These are phyloP conservation scores for Oxygymnocypris stewartii DNA, from an alignment of 2,113 vertebrate genomes.

Conservation along the genomic window DNA sequence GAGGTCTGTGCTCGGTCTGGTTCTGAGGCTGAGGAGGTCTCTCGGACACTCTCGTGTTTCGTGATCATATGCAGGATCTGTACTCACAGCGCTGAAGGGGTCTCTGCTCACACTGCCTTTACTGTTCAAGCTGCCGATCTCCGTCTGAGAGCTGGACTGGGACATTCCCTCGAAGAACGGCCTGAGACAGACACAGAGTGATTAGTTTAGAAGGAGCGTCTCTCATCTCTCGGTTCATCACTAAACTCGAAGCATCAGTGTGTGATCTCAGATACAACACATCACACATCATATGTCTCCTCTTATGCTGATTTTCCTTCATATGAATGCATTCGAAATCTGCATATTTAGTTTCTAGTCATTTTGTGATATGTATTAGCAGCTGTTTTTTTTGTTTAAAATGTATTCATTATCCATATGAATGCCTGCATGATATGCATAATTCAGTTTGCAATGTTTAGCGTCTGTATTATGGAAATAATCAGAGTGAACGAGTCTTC, in stretches of 20 bases:
- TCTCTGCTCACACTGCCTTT: constrained; percentile 86
- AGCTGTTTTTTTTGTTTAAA: too few relatives aligned
- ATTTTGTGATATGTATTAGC: neutral
- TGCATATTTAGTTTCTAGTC: neutral
- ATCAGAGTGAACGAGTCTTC: too few relatives aligned
- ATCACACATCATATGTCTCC: neutral
- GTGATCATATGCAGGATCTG: neutral
- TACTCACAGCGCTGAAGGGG: constrained; percentile 82
- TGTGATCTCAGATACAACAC: neutral
- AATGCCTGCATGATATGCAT: too few relatives aligned
- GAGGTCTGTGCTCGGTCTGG: neutral
- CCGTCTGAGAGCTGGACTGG: constrained; percentile 92
- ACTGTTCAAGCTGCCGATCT: constrained; percentile 91
- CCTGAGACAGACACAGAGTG: constrained; percentile 64
- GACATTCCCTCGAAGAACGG: constrained; percentile 94
- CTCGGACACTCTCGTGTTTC: neutral
- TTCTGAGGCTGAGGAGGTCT: neutral
- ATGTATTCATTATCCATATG: too few relatives aligned
- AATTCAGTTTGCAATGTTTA: too few relatives aligned
- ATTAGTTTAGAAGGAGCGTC: neutral
- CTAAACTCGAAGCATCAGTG: neutral
- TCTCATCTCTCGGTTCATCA: neutral
- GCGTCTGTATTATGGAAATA: too few relatives aligned
- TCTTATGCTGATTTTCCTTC: neutral
- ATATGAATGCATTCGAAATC: neutral